These are phyloP conservation scores for Chelon labrosus DNA, from an alignment of 2,797 vertebrate genomes.

Conservation along the genomic window DNA sequence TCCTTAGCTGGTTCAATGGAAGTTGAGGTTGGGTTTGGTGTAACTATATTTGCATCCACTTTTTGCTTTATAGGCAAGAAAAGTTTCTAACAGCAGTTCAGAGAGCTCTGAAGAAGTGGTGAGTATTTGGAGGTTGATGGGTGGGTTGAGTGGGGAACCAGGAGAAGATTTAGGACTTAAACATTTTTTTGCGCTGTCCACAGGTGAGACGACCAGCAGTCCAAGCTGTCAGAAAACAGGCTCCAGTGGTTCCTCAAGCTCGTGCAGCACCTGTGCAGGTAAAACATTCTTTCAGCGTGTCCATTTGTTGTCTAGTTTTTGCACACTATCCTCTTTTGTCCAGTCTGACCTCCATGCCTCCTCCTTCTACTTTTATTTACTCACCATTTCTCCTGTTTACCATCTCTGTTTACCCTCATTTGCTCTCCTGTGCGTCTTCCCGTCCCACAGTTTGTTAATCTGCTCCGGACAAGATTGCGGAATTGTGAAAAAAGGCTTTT, in stretches of 20 bases:
- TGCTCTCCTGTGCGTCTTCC: too few species aligned
- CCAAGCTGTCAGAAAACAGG: conserved; percentile 44
- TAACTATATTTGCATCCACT: too few species aligned
- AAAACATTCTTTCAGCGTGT: not conserved
- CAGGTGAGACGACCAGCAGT: conserved; percentile 59
- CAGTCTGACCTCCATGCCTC: too few species aligned
- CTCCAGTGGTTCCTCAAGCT: not conserved
- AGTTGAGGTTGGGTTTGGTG: not conserved
- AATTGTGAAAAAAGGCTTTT: too few species aligned
- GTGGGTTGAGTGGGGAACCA: not conserved
- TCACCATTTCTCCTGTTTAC: too few species aligned
- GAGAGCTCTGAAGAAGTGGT: conserved; percentile 86
- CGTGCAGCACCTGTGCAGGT: conserved; percentile 65
- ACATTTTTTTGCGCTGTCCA: conserved; percentile 12
- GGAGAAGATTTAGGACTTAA: not conserved
- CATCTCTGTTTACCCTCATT: too few species aligned
- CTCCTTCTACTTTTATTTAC: too few species aligned
- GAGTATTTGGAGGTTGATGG: conserved; percentile 38
- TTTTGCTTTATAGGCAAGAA: conserved; percentile 68
- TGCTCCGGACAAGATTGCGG: too few species aligned
- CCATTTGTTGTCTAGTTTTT: too few species aligned
- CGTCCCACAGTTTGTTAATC: too few species aligned
- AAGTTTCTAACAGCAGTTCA: conserved; percentile 72
- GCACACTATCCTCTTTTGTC: too few species aligned
- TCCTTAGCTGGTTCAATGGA: not conserved